phyloP scores from a whole-genome alignment of 2,888 invertebrate genomes.

The Galeopsomyia nigrocyanea region DNA sequence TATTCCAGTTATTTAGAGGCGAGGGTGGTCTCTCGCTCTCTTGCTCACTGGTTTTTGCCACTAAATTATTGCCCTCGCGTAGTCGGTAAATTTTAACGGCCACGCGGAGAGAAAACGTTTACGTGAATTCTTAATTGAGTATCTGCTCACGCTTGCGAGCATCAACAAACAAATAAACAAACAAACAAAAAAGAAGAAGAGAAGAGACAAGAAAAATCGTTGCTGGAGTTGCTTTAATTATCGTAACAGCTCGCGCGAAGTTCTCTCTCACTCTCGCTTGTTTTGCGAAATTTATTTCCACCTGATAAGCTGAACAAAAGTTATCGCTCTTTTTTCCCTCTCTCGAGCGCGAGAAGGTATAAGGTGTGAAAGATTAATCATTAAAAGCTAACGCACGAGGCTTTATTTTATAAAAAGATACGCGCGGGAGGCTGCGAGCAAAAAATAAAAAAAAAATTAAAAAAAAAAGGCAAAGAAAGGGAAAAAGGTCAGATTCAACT shows the following conservation, averaged over 20 bases:
- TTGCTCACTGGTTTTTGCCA: neutral
- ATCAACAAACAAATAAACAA: too few relatives aligned
- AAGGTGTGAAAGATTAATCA: constrained; percentile 27
- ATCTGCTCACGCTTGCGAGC: too few relatives aligned
- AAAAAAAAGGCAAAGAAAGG: neutral
- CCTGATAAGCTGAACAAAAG: constrained; percentile 30
- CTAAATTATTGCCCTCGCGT: too few relatives aligned
- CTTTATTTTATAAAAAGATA: neutral
- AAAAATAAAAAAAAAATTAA: too few relatives aligned
- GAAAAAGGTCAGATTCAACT: constrained; percentile 1
- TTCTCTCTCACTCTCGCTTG: too few relatives aligned
- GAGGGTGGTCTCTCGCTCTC: neutral
- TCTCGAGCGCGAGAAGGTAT: neutral
- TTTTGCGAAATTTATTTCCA: constrained; percentile 34
- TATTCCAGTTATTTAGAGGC: constrained; percentile 9
- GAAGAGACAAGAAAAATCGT: too few relatives aligned
- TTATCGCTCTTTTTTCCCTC: constrained; percentile 1
- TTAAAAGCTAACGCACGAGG: constrained; percentile 18
- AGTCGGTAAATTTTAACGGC: too few relatives aligned
- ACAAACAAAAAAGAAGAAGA: too few relatives aligned
- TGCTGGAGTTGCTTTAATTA: too few relatives aligned
- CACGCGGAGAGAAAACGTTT: too few relatives aligned
- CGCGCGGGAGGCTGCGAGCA: neutral
- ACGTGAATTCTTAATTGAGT: too few relatives aligned
- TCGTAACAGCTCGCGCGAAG: too few relatives aligned